Conservation (phyloP, 2,113 vertebrate genomes). For the Heterotilapia buettikoferi region DNA sequence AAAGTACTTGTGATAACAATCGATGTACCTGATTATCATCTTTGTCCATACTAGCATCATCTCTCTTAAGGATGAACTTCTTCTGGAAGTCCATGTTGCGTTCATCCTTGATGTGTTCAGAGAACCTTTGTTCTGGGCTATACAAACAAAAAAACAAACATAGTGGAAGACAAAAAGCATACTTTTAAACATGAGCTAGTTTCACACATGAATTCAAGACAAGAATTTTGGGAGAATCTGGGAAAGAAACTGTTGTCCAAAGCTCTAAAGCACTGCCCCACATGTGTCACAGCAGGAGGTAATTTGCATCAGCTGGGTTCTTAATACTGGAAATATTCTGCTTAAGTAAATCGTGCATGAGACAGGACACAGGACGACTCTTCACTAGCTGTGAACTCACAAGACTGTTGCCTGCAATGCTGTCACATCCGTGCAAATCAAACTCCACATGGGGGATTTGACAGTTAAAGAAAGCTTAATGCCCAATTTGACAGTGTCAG, state of each 20-base stretch:
- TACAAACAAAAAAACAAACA: background rate
- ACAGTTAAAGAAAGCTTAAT: background rate
- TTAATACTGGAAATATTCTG: background rate
- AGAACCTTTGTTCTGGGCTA: constrained; percentile 97
- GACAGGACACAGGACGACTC: background rate
- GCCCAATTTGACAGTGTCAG: background rate
- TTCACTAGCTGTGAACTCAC: background rate
- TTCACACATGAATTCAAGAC: background rate
- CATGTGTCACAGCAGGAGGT: background rate
- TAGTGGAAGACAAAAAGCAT: background rate
- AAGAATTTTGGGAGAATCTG: background rate
- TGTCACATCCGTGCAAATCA: background rate
- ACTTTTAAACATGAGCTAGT: background rate
- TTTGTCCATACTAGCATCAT: constrained; percentile 95
- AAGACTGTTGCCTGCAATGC: background rate
- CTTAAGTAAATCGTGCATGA: background rate
- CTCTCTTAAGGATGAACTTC: constrained; percentile 95
- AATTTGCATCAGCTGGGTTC: accelerated
- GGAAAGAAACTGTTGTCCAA: background rate
- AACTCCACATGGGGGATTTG: background rate
- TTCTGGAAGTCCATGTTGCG: constrained; percentile 94
- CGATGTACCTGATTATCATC: constrained; percentile 92
- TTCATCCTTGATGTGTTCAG: constrained; percentile 98
- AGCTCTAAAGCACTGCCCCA: background rate
- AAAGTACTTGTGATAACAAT: background rate